Evolutionary conservation across 2,797 vertebrate species (phyloP).

Genomic region (Orestias chungarensis): DNA sequence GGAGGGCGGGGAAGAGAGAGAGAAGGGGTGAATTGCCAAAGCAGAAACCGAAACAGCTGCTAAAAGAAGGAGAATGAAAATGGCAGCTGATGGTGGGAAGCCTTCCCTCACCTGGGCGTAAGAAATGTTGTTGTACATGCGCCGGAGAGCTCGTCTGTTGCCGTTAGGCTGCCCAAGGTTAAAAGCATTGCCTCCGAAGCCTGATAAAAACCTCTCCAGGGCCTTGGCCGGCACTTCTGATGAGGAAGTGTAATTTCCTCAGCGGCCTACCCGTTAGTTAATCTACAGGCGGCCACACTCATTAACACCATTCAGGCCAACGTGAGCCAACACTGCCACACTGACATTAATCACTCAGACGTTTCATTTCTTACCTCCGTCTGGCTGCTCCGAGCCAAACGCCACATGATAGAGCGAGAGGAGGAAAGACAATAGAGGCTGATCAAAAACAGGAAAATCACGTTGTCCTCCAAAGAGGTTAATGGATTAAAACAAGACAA

Average conservation of each 20-base stretch:
- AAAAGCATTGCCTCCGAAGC: slow-evolving; percentile 76
- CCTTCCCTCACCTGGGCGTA: slow-evolving; percentile 66
- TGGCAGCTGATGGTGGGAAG: slow-evolving; percentile 35
- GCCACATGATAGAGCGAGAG: slow-evolving; percentile 29
- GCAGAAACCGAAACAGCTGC: slow-evolving; percentile 47
- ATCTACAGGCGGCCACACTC: slow-evolving; percentile 79
- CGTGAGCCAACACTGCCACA: slow-evolving; percentile 70
- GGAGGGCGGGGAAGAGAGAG: slow-evolving; percentile 25
- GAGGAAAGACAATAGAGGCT: slow-evolving; percentile 39
- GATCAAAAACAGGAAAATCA: slow-evolving; percentile 50
- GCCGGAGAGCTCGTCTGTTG: slow-evolving; percentile 74
- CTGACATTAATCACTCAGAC: slow-evolving; percentile 80
- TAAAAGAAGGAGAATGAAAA: slow-evolving; percentile 41
- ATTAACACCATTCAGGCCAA: slow-evolving; percentile 78
- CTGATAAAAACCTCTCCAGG: slow-evolving; percentile 79
- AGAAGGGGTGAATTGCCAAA: slow-evolving; percentile 48
- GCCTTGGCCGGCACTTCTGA: slow-evolving; percentile 60
- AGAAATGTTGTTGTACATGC: slow-evolving; percentile 67
- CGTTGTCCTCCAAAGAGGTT: slow-evolving; percentile 58
- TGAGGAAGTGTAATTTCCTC: slow-evolving; percentile 81
- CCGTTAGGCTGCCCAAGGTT: slow-evolving; percentile 83
- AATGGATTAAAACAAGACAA: slow-evolving; percentile 59
- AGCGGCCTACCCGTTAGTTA: slow-evolving; percentile 75
- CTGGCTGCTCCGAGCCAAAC: slow-evolving; percentile 47
- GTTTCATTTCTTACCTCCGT: slow-evolving; percentile 72